phyloP scores from a whole-genome alignment of 2,888 invertebrate species.

The Patella ulyssiponensis region DNA sequence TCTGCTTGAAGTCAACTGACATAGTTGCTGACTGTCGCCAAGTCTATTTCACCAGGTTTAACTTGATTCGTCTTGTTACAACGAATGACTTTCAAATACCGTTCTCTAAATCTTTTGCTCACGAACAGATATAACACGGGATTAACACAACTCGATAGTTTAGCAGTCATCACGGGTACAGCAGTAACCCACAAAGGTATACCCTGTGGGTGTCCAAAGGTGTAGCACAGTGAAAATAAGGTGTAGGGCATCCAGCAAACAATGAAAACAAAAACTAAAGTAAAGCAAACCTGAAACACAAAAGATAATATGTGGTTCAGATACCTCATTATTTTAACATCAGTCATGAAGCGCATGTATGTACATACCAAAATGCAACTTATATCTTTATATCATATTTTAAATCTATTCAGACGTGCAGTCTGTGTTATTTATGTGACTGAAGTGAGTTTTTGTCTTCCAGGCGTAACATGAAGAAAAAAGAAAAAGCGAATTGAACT shows the following conservation, averaged over 20 bases:
- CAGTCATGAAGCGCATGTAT: background rate
- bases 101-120: conserved; percentile 24
- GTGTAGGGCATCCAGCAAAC: conserved; percentile 26
- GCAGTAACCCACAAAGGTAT: conserved; percentile 9
- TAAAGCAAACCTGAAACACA: conserved; percentile 23
- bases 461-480: too few species aligned
- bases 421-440: too few species aligned
- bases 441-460: too few species aligned
- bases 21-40: too few species aligned
- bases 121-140: conserved; percentile 27
- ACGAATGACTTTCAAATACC: conserved; percentile 14
- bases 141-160: conserved; percentile 27
- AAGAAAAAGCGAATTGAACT: too few species aligned
- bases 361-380: background rate
- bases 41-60: too few species aligned
- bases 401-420: too few species aligned
- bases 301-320: background rate
- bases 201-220: background rate
- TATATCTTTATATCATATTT: background rate
- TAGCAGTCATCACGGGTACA: conserved; percentile 24
- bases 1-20: too few species aligned
- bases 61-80: background rate
- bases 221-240: conserved; percentile 10
- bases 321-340: background rate
- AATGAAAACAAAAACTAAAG: conserved; percentile 12